phyloP scores from a whole-genome alignment of 2,888 invertebrate genomes.

The Megalurothrips usitatus region DNA sequence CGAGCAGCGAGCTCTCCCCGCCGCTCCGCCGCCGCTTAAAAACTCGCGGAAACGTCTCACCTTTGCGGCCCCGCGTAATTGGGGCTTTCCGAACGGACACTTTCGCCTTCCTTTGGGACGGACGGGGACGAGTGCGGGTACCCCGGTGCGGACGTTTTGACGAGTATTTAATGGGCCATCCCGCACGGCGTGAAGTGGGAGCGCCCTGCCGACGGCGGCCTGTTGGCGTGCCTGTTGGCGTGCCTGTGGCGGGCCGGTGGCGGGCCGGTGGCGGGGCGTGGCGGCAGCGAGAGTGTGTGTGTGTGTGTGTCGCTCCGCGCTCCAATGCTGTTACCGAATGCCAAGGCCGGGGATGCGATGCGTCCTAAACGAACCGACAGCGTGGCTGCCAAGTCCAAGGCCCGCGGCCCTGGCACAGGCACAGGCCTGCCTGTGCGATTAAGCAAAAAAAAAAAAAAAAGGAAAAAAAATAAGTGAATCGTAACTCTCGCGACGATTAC shows the following conservation, averaged over 20 bases:
- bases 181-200: background rate
- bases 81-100: background rate
- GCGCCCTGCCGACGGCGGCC: too few species aligned
- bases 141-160: background rate
- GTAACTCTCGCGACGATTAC: too few species aligned
- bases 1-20: background rate
- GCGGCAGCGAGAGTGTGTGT: background rate
- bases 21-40: background rate
- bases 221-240: background rate
- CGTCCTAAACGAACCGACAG: constrained; percentile 12
- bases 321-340: constrained; percentile 19
- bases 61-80: too few species aligned
- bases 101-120: background rate
- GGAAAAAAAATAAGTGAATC: too few species aligned
- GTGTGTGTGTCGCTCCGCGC: too few species aligned
- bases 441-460: too few species aligned
- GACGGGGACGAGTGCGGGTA: background rate
- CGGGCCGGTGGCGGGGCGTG: background rate
- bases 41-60: too few species aligned
- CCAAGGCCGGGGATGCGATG: background rate
- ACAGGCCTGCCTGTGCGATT: too few species aligned
- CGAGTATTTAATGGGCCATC: constrained; percentile 1
- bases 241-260: too few species aligned
- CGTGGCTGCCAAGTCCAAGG: constrained; percentile 19
- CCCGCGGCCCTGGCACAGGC: background rate